These are phyloP conservation scores for Rhabdornis inornatus DNA, from an alignment of 2,113 vertebrate species.

Conservation along the genomic window DNA sequence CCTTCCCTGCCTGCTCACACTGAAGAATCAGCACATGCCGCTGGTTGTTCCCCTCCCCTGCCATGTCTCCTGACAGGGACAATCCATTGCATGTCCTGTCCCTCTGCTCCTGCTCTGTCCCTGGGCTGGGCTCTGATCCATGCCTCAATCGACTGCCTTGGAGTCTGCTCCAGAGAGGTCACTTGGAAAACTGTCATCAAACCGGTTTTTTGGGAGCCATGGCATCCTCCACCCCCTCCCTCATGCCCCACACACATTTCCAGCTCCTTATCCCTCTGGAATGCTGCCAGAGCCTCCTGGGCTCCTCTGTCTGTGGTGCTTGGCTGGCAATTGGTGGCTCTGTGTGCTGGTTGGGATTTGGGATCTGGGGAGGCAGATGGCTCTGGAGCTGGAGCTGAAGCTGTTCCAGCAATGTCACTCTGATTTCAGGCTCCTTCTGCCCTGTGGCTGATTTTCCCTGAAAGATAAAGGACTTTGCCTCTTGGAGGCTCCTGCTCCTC, in stretches of 20 bases:
- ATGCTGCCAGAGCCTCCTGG: not conserved
- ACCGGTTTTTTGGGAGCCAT: not conserved
- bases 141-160: not conserved
- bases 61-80: not conserved
- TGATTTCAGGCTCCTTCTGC: not conserved
- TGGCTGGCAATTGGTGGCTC: not conserved
- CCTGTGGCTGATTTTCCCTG: not conserved
- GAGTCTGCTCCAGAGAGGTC: not conserved
- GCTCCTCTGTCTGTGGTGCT: not conserved
- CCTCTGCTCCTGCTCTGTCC: not conserved
- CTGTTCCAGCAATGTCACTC: not conserved
- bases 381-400: not conserved
- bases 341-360: not conserved
- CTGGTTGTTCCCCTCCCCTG: not conserved
- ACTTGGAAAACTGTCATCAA: not conserved
- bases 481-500: not conserved
- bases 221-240: not conserved
- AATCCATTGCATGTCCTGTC: not conserved
- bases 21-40: not conserved
- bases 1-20: not conserved
- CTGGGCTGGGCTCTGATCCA: fast-evolving
- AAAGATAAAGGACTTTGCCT: not conserved
- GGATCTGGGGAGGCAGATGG: conserved; percentile 33
- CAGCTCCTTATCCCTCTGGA: not conserved
- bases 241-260: not conserved